phyloP scores from a whole-genome alignment of 2,113 vertebrate genomes.

The Meleagris gallopavo region DNA sequence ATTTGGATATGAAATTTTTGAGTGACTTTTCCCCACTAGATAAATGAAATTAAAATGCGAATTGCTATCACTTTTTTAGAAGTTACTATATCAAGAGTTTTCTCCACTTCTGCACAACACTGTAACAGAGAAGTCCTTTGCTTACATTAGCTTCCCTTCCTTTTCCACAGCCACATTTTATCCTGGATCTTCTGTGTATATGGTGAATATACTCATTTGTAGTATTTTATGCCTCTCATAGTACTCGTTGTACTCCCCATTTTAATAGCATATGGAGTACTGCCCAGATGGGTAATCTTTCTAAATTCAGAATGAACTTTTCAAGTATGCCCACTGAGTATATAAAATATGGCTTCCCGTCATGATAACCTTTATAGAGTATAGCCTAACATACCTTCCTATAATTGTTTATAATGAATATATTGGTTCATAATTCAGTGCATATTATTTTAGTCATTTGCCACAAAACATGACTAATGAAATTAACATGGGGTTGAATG shows the following conservation, averaged over 20 bases:
- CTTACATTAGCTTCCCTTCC: background rate
- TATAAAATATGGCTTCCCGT: conserved; percentile 62
- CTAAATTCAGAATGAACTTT: conserved; percentile 40
- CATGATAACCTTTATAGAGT: conserved; percentile 52
- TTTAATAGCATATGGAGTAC: background rate
- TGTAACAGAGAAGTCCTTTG: background rate
- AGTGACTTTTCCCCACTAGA: background rate
- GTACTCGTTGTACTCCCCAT: background rate
- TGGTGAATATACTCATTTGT: background rate
- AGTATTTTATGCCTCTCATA: background rate
- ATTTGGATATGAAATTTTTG: background rate
- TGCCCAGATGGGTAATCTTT: conserved; percentile 41
- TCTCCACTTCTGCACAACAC: background rate
- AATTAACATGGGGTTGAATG: background rate
- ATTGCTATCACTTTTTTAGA: background rate
- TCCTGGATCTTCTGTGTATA: background rate
- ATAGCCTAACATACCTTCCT: conserved; percentile 56
- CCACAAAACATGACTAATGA: conserved; percentile 34
- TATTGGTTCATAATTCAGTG: conserved; percentile 47
- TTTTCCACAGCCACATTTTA: conserved; percentile 7
- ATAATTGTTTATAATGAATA: conserved; percentile 54
- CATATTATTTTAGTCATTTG: conserved; percentile 16
- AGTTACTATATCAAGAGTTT: background rate
- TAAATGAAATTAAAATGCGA: background rate
- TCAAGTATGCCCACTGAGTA: conserved; percentile 44